Base-by-base conservation (phyloP, 2,113 vertebrate species). In the Maccullochella peelii region DNA sequence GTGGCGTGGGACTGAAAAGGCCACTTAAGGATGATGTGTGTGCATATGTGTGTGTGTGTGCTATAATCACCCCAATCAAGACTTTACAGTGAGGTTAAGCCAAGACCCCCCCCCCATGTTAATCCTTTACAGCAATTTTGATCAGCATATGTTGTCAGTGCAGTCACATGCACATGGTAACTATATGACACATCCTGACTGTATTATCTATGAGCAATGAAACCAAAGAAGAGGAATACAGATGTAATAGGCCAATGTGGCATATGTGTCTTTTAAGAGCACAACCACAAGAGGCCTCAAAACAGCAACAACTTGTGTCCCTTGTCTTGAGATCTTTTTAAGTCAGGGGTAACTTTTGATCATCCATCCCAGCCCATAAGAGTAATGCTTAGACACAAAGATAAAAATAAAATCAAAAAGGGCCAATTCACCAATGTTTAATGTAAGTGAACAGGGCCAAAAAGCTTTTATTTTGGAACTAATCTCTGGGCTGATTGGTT, bases 21-120 rank as follows among this genome's bases (percentile, higher is more conserved):
- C 86, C 86, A 87, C 85, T 91, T 90, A 84, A 38, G 79, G 87
- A 87, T 79, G 68, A 71, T 55, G 47, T 30, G 79, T 50, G 83
- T 80, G 77, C 71, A 36, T 74, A 71, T 61, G 54, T 81, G 68
- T 58, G 63, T 80, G 67, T 79, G 71, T 85, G 74, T 61, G 76
- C 80, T 33, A 76, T 90, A 92, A 93, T 91, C 91, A 86, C 57
- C 89, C 92, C 91, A 92, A 93, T 93, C 88, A 92, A 87, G 92
- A 90, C 73, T 66, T 82, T 61, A 73, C 55, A 77, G 68, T 58
- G 82, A 73, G 50, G 65, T 75, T 91, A 92, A 89, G 72, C 82
- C 73, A 80, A 75, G 80, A 54, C 58, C 73, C 79, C 79, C 70
- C 55, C 65, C 70, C 55, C 69, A 30, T 61, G 72, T 58, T 93